Base-by-base conservation (phyloP, 2,888 invertebrate genomes). In the Atethmia centrago region DNA sequence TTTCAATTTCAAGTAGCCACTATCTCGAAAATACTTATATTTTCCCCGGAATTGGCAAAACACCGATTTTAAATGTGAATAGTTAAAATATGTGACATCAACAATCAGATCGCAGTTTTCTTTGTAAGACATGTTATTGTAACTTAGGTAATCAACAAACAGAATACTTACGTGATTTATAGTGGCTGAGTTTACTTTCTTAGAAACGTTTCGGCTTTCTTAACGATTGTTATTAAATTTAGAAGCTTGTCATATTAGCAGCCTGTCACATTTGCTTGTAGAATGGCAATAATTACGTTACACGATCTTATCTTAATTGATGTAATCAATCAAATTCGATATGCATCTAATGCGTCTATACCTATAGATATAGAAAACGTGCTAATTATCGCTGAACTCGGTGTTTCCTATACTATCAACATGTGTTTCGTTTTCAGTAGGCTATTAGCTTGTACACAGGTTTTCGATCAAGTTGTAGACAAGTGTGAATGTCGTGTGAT, bases 311-410 rank as follows among this genome's bases (percentile, higher is more conserved):
- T 85, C 83, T 74, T 62, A 78, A 78, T 73, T 72, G 58, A 69
- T 82, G 51, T 61, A 68, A 83, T 83, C 71, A 85, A 83, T 79
- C 65, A 78, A 78, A 74, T 74, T 79, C 64, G 82, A 74, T 80
- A 71, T 70, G 73, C 71, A 84, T 65, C 70, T 75, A 71, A 36
- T 71, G 31, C 47, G 53, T 51, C 25, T 62, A 66, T 40, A 55
- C 31, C 14, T 40, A 14, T 55, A 55, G 21, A 59, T 45, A 42
- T 53, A 53, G 61, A 77, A 63, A 71, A 78, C 65, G 55, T 28
- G 63, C n/a, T 51, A 45, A 45, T 64, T 42, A 68, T 74, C 51
- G 59, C 65, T 66, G 56, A 51, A 55, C 51, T 68, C 36, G 42
- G 47, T 71, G 72, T 56, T 63, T 65, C 28, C 47, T 45, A 49